Evolutionary conservation across 2,113 vertebrate genomes (phyloP).

Genomic region (Apistogramma diplotaenia): DNA sequence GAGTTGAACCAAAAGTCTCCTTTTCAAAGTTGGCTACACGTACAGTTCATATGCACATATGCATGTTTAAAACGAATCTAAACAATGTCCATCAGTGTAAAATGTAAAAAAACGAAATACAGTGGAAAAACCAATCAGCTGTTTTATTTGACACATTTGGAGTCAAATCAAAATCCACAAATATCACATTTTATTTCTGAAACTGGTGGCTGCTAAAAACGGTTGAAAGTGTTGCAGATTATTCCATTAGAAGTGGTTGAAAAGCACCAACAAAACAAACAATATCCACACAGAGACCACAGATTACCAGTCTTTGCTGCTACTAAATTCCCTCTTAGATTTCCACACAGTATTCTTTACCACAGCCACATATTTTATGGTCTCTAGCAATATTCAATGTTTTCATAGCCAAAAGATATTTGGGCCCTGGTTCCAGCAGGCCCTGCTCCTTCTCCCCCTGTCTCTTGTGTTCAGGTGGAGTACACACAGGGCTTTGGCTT

Average conservation of each 20-base stretch:
- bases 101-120: neutral
- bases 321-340: too few species aligned
- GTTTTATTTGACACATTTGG: neutral
- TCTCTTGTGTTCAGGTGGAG: neutral
- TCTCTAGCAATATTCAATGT: neutral
- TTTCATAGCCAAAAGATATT: neutral
- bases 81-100: neutral
- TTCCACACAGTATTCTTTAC: neutral
- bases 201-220: neutral
- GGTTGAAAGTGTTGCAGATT: neutral
- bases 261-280: neutral
- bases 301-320: neutral
- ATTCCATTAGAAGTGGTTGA: neutral
- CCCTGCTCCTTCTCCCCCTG: neutral
- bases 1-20: neutral
- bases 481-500: neutral
- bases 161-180: neutral
- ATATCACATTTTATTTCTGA: neutral
- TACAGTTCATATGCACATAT: neutral
- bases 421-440: neutral
- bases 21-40: too few species aligned
- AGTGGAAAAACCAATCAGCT: neutral
- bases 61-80: neutral
- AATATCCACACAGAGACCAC: neutral
- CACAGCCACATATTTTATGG: neutral